Conservation (phyloP, 2,113 vertebrate genomes). For the Ursus arctos region DNA sequence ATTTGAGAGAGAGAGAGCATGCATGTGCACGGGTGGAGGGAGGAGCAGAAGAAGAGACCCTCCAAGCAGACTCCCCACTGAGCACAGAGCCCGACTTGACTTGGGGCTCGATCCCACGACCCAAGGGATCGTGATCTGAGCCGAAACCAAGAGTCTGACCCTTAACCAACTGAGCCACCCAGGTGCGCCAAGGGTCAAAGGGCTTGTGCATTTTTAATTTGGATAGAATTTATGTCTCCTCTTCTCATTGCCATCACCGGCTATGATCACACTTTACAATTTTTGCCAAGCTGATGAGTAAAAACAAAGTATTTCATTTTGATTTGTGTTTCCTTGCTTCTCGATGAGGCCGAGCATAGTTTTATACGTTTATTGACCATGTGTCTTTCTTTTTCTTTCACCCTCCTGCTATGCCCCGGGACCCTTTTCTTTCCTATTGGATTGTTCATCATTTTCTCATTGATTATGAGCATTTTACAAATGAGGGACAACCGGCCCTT, state of each 20-base stretch:
- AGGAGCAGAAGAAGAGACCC: neutral
- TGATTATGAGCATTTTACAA: accelerated
- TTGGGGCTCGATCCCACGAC: neutral
- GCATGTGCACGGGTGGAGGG: neutral
- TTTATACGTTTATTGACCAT: accelerated
- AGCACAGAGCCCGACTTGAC: neutral
- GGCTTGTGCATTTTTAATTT: neutral
- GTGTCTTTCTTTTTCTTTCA: neutral
- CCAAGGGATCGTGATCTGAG: neutral
- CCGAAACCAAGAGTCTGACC: neutral
- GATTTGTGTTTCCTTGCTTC: neutral
- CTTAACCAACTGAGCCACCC: neutral
- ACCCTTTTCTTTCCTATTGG: neutral
- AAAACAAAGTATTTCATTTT: neutral
- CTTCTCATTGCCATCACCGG: accelerated
- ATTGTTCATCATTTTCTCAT: neutral
- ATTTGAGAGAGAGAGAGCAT: neutral
- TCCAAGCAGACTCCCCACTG: neutral
- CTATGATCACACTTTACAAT: accelerated
- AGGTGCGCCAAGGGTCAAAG: neutral
- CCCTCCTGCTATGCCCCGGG: neutral
- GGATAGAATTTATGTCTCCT: neutral
- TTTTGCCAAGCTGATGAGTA: neutral
- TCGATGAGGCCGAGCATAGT: neutral
- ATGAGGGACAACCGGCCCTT: accelerated